Base-by-base conservation (phyloP, 30 jellyfish, hydroid and myxozoan genomes). In the Morbakka virulenta region DNA sequence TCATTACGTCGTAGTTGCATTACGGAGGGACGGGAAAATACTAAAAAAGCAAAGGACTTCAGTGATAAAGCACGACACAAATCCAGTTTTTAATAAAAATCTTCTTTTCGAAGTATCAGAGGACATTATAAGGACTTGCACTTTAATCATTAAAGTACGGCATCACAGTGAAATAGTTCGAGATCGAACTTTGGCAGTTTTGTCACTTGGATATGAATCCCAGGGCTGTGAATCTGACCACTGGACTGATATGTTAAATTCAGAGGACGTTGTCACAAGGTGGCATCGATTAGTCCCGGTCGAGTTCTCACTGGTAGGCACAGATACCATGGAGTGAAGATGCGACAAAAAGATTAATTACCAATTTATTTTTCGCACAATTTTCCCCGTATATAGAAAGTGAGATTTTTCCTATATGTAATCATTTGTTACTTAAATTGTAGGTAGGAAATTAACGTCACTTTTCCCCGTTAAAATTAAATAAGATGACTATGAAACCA, bases 221-320 rank as follows among this genome's bases (percentile, higher is more conserved):
- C 94, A 80, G 72, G 98, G 96, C 27, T 75, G 89, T 49, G 98
- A 93, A 52, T 82, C 96, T 2, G 87, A 88, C 51, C 98, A 92
- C 36, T 92, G 98, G 98, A 92, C 85, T 41, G 98, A 92, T 35
- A 92, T 92, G 98, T 27, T 92, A 2, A 88, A 86, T n/a, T 71
- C 82, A 30, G 86, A 84, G 0, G 95, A 92, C 20, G 52, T 88
- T 71, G 96, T 92, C 14, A 82, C 95, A 62, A 57, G 98, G 25
- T 92, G 98, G 98, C 98, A 92, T 62, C 84, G 98, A 21, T 72
- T 92, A 90, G 87, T 92, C 23, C 96, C 97, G 28, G 85, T 92
- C 4, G 98, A 92, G 57, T 41, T 17, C 57, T 41, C 57, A 6
- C 57, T 41, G 17, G 57, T 9, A 17, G 57, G 57, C 57, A 6